phyloP scores from a whole-genome alignment of 2,797 vertebrate genomes.

The Xenops minutus region DNA sequence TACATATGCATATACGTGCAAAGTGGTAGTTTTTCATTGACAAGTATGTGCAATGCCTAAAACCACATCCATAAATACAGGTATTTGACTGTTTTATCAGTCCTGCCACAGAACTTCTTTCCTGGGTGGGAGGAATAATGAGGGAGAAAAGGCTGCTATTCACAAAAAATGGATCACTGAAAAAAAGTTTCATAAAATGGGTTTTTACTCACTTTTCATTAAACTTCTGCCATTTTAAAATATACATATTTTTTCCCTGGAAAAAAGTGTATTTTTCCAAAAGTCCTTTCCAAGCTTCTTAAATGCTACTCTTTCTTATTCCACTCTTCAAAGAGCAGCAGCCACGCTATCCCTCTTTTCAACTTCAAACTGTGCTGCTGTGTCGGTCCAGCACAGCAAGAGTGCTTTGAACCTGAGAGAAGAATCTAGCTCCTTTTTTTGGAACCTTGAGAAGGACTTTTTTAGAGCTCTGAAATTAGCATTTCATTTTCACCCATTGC shows the following conservation, averaged over 20 bases:
- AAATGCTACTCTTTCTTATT: slow-evolving; percentile 70
- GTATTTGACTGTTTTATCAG: neutral
- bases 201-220: neutral
- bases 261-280: slow-evolving; percentile 27
- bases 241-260: neutral
- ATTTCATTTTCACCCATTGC: slow-evolving; percentile 48
- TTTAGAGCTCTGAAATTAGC: slow-evolving; percentile 64
- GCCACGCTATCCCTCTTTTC: slow-evolving; percentile 63
- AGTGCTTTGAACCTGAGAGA: slow-evolving; percentile 72
- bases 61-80: neutral
- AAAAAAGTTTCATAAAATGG: neutral
- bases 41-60: neutral
- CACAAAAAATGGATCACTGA: neutral
- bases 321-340: slow-evolving; percentile 72
- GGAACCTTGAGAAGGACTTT: slow-evolving; percentile 62
- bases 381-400: slow-evolving; percentile 68
- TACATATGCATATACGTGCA: neutral
- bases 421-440: slow-evolving; percentile 67
- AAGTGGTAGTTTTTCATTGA: neutral
- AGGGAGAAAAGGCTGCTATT: slow-evolving; percentile 44
- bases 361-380: slow-evolving; percentile 75
- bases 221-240: neutral
- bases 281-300: slow-evolving; percentile 59
- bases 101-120: neutral
- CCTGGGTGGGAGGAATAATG: neutral